A percentile compares a stretch with the other conserved stretches of the same genome.
phyloP scores from a whole-genome alignment of 64 coral and sea anemone species.

The Cladopsammia gracilis region DNA sequence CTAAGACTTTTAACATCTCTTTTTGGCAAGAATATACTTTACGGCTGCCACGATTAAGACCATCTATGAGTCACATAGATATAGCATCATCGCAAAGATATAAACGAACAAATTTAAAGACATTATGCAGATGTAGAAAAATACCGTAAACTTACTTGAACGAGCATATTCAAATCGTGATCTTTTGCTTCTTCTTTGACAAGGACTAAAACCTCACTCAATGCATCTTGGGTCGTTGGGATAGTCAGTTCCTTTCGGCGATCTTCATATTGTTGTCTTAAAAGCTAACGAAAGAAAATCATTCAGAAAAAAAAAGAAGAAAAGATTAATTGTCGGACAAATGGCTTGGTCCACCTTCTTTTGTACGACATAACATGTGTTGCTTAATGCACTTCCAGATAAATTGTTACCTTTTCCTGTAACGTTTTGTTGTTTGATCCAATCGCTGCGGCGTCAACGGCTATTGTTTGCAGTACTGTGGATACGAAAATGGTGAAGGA shows the following conservation, averaged over 20 bases:
- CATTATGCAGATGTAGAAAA: too few relatives aligned
- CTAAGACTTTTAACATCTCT: too few relatives aligned
- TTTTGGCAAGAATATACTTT: too few relatives aligned
- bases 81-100: too few relatives aligned
- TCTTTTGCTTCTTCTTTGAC: slow-evolving; percentile 12
- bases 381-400: too few relatives aligned
- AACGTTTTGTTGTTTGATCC: background rate
- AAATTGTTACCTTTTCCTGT: background rate
- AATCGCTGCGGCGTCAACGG: background rate
- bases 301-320: too few relatives aligned
- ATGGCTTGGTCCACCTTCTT: too few relatives aligned
- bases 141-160: background rate
- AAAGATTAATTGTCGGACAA: too few relatives aligned
- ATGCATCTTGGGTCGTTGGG: background rate
- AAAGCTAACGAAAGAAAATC: background rate
- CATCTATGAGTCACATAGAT: too few relatives aligned
- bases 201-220: background rate
- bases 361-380: too few relatives aligned
- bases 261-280: background rate
- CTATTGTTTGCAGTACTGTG: background rate
- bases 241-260: background rate
- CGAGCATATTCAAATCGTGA: background rate
- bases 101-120: too few relatives aligned
- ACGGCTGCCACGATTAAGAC: too few relatives aligned
- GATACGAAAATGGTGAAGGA: background rate